A percentile compares a stretch with the other conserved stretches of the same genome.
Conservation (phyloP, 1,140 invertebrate genomes). For the Rhizoglyphus robini region DNA sequence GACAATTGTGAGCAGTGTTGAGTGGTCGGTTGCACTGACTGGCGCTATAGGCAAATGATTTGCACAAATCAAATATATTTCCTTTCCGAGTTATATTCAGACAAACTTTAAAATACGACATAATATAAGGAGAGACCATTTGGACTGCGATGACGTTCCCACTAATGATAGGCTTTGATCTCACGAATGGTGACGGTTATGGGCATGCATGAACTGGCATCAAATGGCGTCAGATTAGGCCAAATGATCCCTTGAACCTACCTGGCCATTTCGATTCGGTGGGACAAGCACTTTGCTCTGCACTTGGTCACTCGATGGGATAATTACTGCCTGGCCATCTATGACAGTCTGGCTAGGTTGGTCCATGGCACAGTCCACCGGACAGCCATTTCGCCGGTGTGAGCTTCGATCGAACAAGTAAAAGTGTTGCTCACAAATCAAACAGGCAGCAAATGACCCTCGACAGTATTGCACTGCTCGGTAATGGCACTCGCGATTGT, state of each 20-base stretch:
- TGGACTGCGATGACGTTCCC: neutral
- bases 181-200: conserved; percentile 12
- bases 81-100: neutral
- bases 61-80: conserved; percentile 14
- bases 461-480: neutral
- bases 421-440: conserved; percentile 5
- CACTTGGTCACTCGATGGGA: neutral
- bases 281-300: neutral
- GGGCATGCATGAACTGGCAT: conserved; percentile 12
- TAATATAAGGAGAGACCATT: neutral
- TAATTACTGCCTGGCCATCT: conserved; percentile 10
- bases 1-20: too few species aligned
- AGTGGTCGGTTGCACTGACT: too few species aligned
- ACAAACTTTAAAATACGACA: neutral
- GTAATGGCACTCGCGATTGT: conserved; percentile 1
- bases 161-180: conserved; percentile 13
- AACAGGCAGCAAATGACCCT: conserved; percentile 3
- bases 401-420: neutral
- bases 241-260: neutral
- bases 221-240: conserved; percentile 15
- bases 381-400: neutral
- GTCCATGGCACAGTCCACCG: neutral
- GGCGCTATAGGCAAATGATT: conserved; percentile 9
- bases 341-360: neutral
- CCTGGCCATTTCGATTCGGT: neutral